phyloP scores from a whole-genome alignment of 2,888 invertebrate species.

The Leptothorax acervorum region DNA sequence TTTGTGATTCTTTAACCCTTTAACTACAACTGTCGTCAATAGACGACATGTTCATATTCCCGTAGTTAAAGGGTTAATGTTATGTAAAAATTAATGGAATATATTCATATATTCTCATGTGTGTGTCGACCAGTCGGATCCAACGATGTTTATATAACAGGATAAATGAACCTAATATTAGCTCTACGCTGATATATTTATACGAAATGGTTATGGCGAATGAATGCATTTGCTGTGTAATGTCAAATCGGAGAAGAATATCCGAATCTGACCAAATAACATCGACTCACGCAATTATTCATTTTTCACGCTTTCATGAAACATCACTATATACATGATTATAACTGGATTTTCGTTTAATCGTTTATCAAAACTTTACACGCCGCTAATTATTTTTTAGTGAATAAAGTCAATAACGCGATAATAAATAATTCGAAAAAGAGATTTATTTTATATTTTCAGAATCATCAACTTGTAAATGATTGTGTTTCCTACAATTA shows the following conservation, averaged over 20 bases:
- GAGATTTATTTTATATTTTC: slow-evolving; percentile 7
- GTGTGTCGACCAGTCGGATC: neutral
- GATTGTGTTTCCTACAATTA: neutral
- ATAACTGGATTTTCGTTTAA: slow-evolving; percentile 24
- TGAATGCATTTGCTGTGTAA: slow-evolving; percentile 26
- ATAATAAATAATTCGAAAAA: slow-evolving; percentile 6
- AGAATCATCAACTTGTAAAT: no score
- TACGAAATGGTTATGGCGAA: slow-evolving; percentile 13
- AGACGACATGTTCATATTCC: no score
- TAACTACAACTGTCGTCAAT: no score
- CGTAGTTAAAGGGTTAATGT: no score
- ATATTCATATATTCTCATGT: neutral
- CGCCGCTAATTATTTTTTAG: slow-evolving; percentile 26
- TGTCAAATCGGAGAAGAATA: slow-evolving; percentile 21
- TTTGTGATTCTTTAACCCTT: neutral
- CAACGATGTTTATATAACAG: neutral
- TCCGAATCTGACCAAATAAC: slow-evolving; percentile 7
- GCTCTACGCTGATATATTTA: slow-evolving; percentile 30
- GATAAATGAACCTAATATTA: slow-evolving; percentile 30
- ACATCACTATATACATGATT: neutral
- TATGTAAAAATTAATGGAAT: slow-evolving; percentile 21
- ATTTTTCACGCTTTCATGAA: neutral
- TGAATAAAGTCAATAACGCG: neutral
- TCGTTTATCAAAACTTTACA: slow-evolving; percentile 12
- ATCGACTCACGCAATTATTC: slow-evolving; percentile 20